phyloP scores from a whole-genome alignment of 2,113 vertebrate species.

The Patagioenas fasciata region DNA sequence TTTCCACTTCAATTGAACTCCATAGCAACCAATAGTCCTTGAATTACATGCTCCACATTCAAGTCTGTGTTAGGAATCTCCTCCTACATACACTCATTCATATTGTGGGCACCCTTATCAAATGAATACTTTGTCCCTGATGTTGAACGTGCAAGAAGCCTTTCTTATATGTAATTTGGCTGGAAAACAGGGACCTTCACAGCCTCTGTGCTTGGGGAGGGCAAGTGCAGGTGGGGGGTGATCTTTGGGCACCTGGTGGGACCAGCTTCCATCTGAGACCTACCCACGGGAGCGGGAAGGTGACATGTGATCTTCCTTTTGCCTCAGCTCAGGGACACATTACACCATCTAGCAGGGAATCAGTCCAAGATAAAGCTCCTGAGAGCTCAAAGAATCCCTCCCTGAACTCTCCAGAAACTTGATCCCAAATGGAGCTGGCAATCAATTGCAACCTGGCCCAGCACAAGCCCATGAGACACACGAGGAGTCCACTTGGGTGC shows the following conservation, averaged over 20 bases:
- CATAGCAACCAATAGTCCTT: slow-evolving; percentile 48
- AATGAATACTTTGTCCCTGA: neutral
- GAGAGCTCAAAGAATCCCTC: neutral
- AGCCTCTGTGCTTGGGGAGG: neutral
- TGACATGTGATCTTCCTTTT: neutral
- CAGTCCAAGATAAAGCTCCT: neutral
- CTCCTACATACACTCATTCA: slow-evolving; percentile 29
- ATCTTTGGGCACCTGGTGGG: neutral
- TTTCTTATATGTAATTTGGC: neutral
- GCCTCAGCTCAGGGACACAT: neutral
- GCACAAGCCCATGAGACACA: neutral
- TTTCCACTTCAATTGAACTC: slow-evolving; percentile 34
- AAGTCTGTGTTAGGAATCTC: neutral
- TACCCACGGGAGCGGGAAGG: neutral
- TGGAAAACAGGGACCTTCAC: neutral
- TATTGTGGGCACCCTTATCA: neutral
- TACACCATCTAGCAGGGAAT: neutral
- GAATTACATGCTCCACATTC: neutral
- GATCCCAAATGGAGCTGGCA: neutral
- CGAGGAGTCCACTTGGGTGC: neutral
- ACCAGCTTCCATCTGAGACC: neutral
- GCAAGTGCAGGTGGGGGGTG: no score
- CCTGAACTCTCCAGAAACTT: neutral
- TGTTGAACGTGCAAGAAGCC: neutral
- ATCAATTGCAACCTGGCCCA: neutral